A percentile compares a stretch with the other conserved stretches of the same genome.
These are phyloP conservation scores for Caerostris darwini DNA, from an alignment of 1,140 invertebrate species.

Conservation along the genomic window DNA sequence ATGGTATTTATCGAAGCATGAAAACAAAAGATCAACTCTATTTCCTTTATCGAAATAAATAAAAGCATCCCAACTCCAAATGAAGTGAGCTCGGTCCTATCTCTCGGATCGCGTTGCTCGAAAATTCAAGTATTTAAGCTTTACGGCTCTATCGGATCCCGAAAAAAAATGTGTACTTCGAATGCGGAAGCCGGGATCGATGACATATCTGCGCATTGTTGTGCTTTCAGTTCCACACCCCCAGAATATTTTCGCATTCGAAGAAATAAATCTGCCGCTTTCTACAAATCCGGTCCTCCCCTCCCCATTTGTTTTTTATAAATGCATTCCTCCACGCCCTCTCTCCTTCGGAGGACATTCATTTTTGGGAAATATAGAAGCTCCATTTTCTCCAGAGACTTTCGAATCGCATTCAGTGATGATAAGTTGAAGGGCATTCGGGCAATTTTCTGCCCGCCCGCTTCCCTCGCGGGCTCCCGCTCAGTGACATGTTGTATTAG, in stretches of 20 bases:
- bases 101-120: background rate
- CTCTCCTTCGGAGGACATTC: constrained; percentile 16
- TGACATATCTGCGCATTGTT: constrained; percentile 60
- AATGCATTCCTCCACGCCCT: constrained; percentile 45
- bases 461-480: constrained; percentile 17
- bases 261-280: constrained; percentile 50
- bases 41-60: background rate
- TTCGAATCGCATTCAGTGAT: constrained; percentile 69
- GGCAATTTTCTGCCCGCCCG: constrained; percentile 69
- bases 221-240: constrained; percentile 37
- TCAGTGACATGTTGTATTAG: constrained; percentile 58
- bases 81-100: background rate
- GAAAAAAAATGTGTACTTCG: background rate
- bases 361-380: constrained; percentile 67
- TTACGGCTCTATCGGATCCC: background rate
- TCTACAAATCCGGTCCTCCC: background rate
- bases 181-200: constrained; percentile 25
- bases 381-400: constrained; percentile 54
- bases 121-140: constrained; percentile 1
- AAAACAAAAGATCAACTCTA: background rate
- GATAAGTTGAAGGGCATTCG: constrained; percentile 73
- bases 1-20: background rate
- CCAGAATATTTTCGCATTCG: constrained; percentile 41
- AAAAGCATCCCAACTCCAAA: background rate
- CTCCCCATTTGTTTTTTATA: constrained; percentile 31